Conservation (phyloP, 1,140 invertebrate genomes). For the Oscheius sp. region DNA sequence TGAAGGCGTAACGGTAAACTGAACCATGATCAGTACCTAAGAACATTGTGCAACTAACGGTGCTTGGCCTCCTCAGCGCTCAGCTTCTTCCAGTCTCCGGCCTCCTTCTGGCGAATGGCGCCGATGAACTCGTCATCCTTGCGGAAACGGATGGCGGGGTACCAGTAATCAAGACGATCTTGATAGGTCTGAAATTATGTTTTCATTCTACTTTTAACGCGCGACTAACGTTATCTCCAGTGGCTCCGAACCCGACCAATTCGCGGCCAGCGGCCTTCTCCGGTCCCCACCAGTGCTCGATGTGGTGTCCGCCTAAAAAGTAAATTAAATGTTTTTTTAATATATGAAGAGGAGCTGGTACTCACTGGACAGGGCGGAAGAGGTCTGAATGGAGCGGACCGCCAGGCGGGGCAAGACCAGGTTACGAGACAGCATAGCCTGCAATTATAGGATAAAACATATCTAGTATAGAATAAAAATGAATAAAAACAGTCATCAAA, state of each 20-base stretch:
- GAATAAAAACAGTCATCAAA: not conserved
- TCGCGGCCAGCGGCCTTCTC: constrained; percentile 57
- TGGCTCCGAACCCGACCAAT: constrained; percentile 51
- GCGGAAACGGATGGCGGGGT: constrained; percentile 59
- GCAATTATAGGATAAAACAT: constrained; percentile 11
- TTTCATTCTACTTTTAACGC: not conserved
- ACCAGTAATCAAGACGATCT: constrained; percentile 60
- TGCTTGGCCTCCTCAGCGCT: constrained; percentile 55
- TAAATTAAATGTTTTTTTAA: too few relatives aligned
- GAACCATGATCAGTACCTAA: constrained; percentile 2
- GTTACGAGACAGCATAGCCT: constrained; percentile 51
- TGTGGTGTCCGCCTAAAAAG: constrained; percentile 19
- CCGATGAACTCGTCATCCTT: constrained; percentile 52
- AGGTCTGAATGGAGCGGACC: constrained; percentile 44
- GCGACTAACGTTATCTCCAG: constrained; percentile 48
- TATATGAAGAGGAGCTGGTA: too few relatives aligned
- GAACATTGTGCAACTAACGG: constrained; percentile 13
- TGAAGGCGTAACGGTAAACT: constrained; percentile 57
- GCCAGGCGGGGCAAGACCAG: constrained; percentile 48
- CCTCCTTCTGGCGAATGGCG: constrained; percentile 53
- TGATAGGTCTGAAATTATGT: constrained; percentile 48
- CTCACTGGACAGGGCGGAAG: constrained; percentile 31
- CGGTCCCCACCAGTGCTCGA: constrained; percentile 57
- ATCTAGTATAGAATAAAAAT: not conserved
- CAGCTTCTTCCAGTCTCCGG: constrained; percentile 57